phyloP scores from a whole-genome alignment of 2,888 invertebrate species.

The Diarsia brunnea region DNA sequence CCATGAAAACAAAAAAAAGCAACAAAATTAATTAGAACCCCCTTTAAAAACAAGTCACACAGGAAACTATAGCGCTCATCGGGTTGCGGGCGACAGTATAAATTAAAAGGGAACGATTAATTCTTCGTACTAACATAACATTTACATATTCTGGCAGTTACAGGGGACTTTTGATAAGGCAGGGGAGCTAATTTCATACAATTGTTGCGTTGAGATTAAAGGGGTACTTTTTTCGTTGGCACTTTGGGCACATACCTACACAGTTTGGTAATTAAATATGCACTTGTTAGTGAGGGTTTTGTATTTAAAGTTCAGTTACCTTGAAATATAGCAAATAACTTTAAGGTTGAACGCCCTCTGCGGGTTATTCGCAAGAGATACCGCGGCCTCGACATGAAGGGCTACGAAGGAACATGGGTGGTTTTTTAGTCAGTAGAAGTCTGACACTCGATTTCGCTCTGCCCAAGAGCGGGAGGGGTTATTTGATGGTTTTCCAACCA shows the following conservation, averaged over 20 bases:
- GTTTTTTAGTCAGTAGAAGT: too few species aligned
- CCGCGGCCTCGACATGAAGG: too few species aligned
- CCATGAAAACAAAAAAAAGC: slow-evolving; percentile 58
- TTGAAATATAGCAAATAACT: background rate
- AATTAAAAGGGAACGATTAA: slow-evolving; percentile 72
- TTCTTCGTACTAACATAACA: slow-evolving; percentile 64
- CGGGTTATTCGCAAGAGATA: too few species aligned
- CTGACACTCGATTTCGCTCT: too few species aligned
- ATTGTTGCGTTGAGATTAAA: slow-evolving; percentile 59
- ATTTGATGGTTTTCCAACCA: too few species aligned
- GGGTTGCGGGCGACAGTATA: slow-evolving; percentile 58
- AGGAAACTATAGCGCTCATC: slow-evolving; percentile 63
- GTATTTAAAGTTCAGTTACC: slow-evolving; percentile 1
- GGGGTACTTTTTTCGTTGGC: slow-evolving; percentile 49
- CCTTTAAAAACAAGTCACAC: slow-evolving; percentile 40
- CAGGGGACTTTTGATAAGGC: slow-evolving; percentile 56
- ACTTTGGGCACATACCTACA: slow-evolving; percentile 21
- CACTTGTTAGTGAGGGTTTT: slow-evolving; percentile 21
- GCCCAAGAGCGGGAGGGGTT: too few species aligned
- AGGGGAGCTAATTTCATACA: slow-evolving; percentile 63
- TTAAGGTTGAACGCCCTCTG: background rate
- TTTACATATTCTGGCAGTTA: slow-evolving; percentile 69
- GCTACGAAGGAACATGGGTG: too few species aligned
- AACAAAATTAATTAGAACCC: slow-evolving; percentile 58
- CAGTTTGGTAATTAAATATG: slow-evolving; percentile 34